phyloP scores from a whole-genome alignment of 2,113 vertebrate genomes.

The Scomber colias region DNA sequence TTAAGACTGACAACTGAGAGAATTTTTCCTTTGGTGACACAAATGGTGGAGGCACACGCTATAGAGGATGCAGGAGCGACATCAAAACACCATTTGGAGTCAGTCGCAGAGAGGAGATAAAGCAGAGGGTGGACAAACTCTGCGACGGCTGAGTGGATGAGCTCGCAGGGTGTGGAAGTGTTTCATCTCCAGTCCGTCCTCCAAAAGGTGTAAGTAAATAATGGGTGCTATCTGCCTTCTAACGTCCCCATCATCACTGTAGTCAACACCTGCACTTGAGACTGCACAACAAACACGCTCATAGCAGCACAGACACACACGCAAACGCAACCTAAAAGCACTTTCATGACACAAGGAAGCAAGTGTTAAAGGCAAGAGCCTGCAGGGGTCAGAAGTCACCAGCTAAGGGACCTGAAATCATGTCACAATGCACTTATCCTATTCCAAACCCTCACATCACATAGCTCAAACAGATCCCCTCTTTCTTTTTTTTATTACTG shows the following conservation, averaged over 20 bases:
- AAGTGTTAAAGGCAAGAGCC: constrained; percentile 73
- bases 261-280: constrained; percentile 59
- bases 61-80: constrained; percentile 13
- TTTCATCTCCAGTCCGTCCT: constrained; percentile 58
- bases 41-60: neutral
- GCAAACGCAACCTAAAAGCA: constrained; percentile 58
- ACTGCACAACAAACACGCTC: constrained; percentile 48
- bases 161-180: constrained; percentile 49
- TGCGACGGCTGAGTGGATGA: constrained; percentile 52
- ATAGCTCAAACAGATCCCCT: constrained; percentile 44
- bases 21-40: neutral
- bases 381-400: constrained; percentile 67
- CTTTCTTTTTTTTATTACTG: constrained; percentile 38
- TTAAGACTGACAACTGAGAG: neutral
- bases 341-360: constrained; percentile 57
- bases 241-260: constrained; percentile 64
- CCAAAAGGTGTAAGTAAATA: constrained; percentile 70
- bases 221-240: constrained; percentile 69
- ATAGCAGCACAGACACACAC: constrained; percentile 27
- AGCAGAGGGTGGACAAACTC: constrained; percentile 20
- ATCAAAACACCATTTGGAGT: constrained; percentile 63
- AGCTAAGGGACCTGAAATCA: constrained; percentile 69
- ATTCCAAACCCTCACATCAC: constrained; percentile 51
- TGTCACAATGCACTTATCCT: constrained; percentile 72
- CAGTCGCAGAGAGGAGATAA: constrained; percentile 34